phyloP scores from a whole-genome alignment of 1,140 invertebrate genomes.

The Popillia japonica region DNA sequence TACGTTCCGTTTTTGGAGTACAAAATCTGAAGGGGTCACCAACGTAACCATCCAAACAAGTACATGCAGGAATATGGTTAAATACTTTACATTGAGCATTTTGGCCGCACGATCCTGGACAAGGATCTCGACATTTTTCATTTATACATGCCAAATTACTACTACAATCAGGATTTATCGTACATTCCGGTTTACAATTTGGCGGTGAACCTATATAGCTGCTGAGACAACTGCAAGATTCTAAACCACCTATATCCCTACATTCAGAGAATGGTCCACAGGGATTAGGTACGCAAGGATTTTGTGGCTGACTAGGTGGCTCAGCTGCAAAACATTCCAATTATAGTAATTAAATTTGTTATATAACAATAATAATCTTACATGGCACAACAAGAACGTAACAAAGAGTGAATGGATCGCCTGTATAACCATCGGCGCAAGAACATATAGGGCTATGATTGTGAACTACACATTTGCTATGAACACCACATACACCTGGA shows the following conservation, averaged over 20 bases:
- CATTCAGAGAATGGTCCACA: conserved; percentile 78
- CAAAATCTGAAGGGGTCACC: conserved; percentile 75
- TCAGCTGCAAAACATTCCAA: conserved; percentile 45
- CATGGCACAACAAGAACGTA: conserved; percentile 46
- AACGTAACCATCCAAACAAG: conserved; percentile 71
- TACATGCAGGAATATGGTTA: conserved; percentile 75
- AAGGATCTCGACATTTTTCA: conserved; percentile 76
- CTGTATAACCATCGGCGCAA: conserved; percentile 66
- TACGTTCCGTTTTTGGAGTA: conserved; percentile 63
- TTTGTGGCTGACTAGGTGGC: conserved; percentile 59
- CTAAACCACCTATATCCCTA: conserved; percentile 66
- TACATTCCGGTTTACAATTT: conserved; percentile 76
- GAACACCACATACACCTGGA: conserved; percentile 66
- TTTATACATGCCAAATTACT: conserved; percentile 72
- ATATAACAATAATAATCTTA: conserved; percentile 45
- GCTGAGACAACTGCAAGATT: conserved; percentile 73
- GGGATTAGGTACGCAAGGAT: conserved; percentile 78
- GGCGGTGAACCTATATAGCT: conserved; percentile 75
- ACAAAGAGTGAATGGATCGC: conserved; percentile 66
- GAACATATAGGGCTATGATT: conserved; percentile 73
- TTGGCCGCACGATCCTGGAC: conserved; percentile 74
- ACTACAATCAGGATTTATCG: conserved; percentile 73
- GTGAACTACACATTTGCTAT: conserved; percentile 66
- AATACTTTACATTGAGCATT: conserved; percentile 72
- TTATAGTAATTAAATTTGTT: conserved; percentile 39